Base-by-base conservation (phyloP, 2,113 vertebrate genomes). In the Plestiodon gilberti region DNA sequence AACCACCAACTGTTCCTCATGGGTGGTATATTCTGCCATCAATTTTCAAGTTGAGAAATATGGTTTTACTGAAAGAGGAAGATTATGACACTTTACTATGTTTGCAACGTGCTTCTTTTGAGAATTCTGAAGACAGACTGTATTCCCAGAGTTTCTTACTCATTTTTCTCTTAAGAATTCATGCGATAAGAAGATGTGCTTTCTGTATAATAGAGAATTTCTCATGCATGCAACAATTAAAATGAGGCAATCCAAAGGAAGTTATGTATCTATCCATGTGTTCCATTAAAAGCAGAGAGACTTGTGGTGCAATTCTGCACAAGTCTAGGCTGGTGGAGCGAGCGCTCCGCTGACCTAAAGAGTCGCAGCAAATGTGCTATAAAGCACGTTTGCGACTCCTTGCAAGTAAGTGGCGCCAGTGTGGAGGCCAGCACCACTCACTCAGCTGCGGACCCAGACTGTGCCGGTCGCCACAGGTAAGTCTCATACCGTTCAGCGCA, bases 1-100 rank as follows among this genome's bases (percentile, higher is more conserved):
- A 94, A 91, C 93, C 91, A 88, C 89, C 40, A 91, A 89, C 65
- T 1, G 65, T 88, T 74, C 88, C 71, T 65, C 81, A 78, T 78
- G 85, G 76, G 35, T 89, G 10, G 10, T 94, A 38, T 91, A 88
- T 81, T 62, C 83, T 75, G 79, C 83, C 89, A 85, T 86, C 48
- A 81, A 28, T 92, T 82, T 61, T 57, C 65, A 35, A 35, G 48
- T 38, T 23, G 33, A 65, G 38, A 28, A 64, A 43, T 81, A 48
- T 30, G 48, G 64, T 48, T 67, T 52, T 40, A 48, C 38, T 67
- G 64, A 33, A 64, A 38, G 15, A 81, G 62, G 25, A 81, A 48
- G 62, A 3, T n/a, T 52, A 48, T 48, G 79, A 67, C 25, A 81
- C 28, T 30, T n/a, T 81, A 28, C 40, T 30, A 65, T 43, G 18